Percentiles rank a stretch among this genome's conserved stretches.
phyloP scores from a whole-genome alignment of 2,888 invertebrate species.

The Subacronicta megacephala region DNA sequence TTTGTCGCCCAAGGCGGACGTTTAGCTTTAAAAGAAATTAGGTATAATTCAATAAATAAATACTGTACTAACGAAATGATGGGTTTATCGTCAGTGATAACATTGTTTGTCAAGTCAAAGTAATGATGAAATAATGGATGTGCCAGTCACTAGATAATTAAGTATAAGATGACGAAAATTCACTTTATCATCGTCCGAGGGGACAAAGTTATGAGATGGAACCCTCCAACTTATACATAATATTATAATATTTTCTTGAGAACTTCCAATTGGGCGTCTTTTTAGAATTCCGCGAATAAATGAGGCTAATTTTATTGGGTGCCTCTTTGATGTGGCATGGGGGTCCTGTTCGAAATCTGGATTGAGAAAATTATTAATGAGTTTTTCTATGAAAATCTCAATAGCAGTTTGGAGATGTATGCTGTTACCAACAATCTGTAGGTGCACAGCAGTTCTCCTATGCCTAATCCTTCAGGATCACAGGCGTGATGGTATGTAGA shows the following conservation, averaged over 20 bases:
- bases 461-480: no score
- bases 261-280: slow-evolving; percentile 14
- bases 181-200: slow-evolving; percentile 39
- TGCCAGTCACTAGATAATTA: slow-evolving; percentile 36
- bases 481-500: no score
- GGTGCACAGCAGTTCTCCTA: background rate
- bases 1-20: no score
- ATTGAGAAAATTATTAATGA: background rate
- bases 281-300: slow-evolving; percentile 14
- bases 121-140: slow-evolving; percentile 14
- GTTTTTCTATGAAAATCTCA: background rate
- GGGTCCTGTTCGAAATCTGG: background rate
- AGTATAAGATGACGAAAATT: slow-evolving; percentile 29
- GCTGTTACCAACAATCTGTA: no score
- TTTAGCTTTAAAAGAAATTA: background rate
- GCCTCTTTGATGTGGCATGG: background rate
- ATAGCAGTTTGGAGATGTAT: no score
- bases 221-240: slow-evolving; percentile 37
- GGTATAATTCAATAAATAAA: background rate
- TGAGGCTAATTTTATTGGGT: background rate
- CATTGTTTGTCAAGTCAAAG: slow-evolving; percentile 29
- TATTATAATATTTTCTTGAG: slow-evolving; percentile 16
- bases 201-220: slow-evolving; percentile 37
- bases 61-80: no score
- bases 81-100: background rate